Conservation (phyloP, 2,888 invertebrate genomes). For the Macaria notata region DNA sequence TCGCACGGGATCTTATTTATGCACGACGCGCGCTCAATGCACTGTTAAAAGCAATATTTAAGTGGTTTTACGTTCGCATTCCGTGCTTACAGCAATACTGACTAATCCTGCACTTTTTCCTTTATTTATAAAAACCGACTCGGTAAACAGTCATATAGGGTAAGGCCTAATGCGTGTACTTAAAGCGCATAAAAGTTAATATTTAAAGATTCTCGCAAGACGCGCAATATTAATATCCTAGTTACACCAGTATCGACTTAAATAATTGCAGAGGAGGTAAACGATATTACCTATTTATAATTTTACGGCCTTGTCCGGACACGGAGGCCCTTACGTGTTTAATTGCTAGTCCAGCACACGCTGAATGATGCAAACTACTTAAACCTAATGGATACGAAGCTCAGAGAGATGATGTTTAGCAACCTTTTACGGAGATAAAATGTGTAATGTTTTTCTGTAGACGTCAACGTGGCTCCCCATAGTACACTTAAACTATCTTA, state of each 20-base stretch:
- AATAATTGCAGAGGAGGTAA: constrained; percentile 24
- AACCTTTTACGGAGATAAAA: constrained; percentile 30
- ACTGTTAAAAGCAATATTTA: constrained; percentile 22
- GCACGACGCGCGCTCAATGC: constrained; percentile 27
- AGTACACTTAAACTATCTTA: constrained; percentile 54
- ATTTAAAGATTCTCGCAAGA: constrained; percentile 13
- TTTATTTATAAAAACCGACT: constrained; percentile 3
- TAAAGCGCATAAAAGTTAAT: constrained; percentile 20
- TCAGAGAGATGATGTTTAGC: constrained; percentile 17
- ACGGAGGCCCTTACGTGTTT: constrained; percentile 15
- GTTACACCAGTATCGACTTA: constrained; percentile 22
- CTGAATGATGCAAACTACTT: constrained; percentile 20
- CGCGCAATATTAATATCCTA: constrained; percentile 19
- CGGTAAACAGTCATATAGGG: constrained; percentile 2
- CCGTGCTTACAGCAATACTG: constrained; percentile 2
- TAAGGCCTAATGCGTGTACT: constrained; percentile 9
- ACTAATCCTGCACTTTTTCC: constrained; percentile 2
- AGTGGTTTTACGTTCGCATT: constrained; percentile 4
- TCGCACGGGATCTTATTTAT: constrained; percentile 22
- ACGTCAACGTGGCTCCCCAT: constrained; percentile 31
- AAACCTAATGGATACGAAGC: constrained; percentile 16
- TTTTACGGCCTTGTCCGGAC: constrained; percentile 17
- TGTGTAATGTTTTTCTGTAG: constrained; percentile 32
- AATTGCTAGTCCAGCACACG: constrained; percentile 14
- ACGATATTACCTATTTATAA: constrained; percentile 27